phyloP scores from a whole-genome alignment of 1,140 invertebrate species.

The Aphidius gifuensis region DNA sequence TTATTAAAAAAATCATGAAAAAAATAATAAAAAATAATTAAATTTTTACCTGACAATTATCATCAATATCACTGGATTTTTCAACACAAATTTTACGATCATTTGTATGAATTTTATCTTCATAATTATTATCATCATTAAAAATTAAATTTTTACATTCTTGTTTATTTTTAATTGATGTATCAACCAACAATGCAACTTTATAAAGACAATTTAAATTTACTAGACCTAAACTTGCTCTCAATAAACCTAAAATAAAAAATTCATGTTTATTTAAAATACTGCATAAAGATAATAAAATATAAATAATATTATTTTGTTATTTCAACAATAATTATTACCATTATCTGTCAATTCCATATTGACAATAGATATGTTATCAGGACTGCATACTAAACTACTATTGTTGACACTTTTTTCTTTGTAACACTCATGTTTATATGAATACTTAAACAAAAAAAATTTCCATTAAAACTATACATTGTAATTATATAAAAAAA shows the following conservation, averaged over 20 bases:
- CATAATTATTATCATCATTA: constrained; percentile 13
- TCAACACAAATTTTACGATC: constrained; percentile 26
- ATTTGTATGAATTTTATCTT: constrained; percentile 27
- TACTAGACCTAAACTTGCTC: constrained; percentile 23
- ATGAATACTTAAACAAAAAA: not conserved
- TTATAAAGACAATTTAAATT: constrained; percentile 24
- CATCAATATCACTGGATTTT: not conserved
- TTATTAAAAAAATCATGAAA: not conserved
- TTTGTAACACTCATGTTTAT: too few species aligned
- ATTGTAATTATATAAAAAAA: not conserved
- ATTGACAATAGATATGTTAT: too few species aligned
- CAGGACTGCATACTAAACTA: too few species aligned
- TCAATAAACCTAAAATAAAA: constrained; percentile 26
- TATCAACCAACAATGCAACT: constrained; percentile 29
- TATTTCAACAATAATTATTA: too few species aligned
- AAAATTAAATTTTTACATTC: constrained; percentile 30
- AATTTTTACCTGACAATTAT: constrained; percentile 21
- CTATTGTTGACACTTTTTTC: too few species aligned
- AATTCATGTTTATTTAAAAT: not conserved
- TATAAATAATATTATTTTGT: too few species aligned
- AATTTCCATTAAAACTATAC: not conserved
- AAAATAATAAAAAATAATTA: constrained; percentile 6
- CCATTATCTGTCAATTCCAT: too few species aligned
- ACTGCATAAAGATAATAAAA: not conserved
- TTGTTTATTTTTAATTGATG: constrained; percentile 23